Conservation (phyloP, 2,888 invertebrate species). For the Coenonympha arcania region DNA sequence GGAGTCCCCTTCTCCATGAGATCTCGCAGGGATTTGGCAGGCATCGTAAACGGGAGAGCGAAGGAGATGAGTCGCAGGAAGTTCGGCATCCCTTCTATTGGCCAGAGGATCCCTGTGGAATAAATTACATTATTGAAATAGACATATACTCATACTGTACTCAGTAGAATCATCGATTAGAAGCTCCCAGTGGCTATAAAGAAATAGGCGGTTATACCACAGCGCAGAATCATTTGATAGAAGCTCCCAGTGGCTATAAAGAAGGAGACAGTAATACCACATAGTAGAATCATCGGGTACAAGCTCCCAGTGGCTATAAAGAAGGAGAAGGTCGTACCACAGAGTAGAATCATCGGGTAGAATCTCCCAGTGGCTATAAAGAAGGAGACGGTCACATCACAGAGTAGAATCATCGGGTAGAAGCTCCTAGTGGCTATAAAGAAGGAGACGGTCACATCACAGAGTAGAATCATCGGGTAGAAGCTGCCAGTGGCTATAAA, state of each 20-base stretch:
- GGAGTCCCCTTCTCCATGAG: constrained; percentile 84
- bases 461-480: background rate
- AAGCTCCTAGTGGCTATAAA: constrained; percentile 92
- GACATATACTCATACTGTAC: constrained; percentile 75
- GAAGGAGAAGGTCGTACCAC: constrained; percentile 88
- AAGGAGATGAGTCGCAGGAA: constrained; percentile 76
- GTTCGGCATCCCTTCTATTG: constrained; percentile 79
- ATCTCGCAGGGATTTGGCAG: constrained; percentile 82
- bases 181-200: constrained; percentile 92
- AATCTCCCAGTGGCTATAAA: constrained; percentile 92
- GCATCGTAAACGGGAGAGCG: constrained; percentile 84
- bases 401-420: constrained; percentile 79
- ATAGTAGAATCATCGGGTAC: constrained; percentile 89
- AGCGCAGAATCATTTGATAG: constrained; percentile 79
- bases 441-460: constrained; percentile 84
- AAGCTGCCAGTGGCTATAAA: background rate
- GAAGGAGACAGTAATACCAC: constrained; percentile 91
- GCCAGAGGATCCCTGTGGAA: constrained; percentile 76
- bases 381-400: constrained; percentile 82
- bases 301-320: constrained; percentile 92
- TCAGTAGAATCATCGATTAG: constrained; percentile 89
- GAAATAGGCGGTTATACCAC: too few species aligned
- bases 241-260: constrained; percentile 92
- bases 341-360: constrained; percentile 89
- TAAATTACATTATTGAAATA: background rate